phyloP scores from a whole-genome alignment of 1,140 invertebrate genomes.

The Antheraea pernyi region DNA sequence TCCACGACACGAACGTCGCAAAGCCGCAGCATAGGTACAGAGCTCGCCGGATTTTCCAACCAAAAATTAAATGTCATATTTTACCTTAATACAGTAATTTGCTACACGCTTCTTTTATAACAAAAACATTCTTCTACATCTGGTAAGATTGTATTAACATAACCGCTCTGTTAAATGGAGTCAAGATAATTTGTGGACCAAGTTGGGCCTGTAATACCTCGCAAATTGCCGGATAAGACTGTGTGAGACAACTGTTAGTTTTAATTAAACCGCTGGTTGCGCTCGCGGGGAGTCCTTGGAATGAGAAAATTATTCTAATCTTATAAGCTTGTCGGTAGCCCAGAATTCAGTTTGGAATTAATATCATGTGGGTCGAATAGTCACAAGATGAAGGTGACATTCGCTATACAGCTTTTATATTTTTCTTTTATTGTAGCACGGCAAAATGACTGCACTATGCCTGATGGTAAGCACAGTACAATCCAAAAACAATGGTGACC shows the following conservation, averaged over 20 bases:
- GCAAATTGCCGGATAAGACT: slow-evolving; percentile 78
- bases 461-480: too few species aligned
- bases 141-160: slow-evolving; percentile 72
- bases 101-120: slow-evolving; percentile 45
- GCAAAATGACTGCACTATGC: too few species aligned
- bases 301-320: slow-evolving; percentile 77
- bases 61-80: slow-evolving; percentile 62
- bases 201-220: slow-evolving; percentile 76
- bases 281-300: slow-evolving; percentile 66
- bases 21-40: slow-evolving; percentile 26
- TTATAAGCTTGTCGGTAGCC: slow-evolving; percentile 71
- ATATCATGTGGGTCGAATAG: slow-evolving; percentile 53
- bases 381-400: slow-evolving; percentile 27
- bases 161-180: slow-evolving; percentile 75
- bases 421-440: too few species aligned
- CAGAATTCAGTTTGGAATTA: slow-evolving; percentile 59
- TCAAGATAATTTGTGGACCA: slow-evolving; percentile 76
- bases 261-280: slow-evolving; percentile 77
- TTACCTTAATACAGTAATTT: slow-evolving; percentile 61
- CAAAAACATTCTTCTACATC: slow-evolving; percentile 67
- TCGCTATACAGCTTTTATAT: slow-evolving; percentile 24
- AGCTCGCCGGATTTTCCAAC: slow-evolving; percentile 33
- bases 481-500: too few species aligned
- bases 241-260: slow-evolving; percentile 78
- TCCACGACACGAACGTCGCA: slow-evolving; percentile 33